These are phyloP conservation scores for Anableps anableps DNA, from an alignment of 2,797 vertebrate genomes.

Conservation along the genomic window DNA sequence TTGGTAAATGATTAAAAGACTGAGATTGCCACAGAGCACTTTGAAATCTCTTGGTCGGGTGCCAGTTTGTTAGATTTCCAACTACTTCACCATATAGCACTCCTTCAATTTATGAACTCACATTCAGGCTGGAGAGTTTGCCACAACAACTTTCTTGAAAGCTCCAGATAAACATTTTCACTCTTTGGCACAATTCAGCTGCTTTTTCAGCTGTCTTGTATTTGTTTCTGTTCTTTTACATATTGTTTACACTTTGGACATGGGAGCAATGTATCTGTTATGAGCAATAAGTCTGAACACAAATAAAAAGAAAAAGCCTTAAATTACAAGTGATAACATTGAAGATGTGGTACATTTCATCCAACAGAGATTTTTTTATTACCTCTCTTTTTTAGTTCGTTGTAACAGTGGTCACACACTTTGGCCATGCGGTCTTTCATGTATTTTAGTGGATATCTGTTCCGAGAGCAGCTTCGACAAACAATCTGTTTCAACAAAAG, in stretches of 20 bases:
- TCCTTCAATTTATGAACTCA: neutral
- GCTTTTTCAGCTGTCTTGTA: neutral
- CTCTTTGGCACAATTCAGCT: neutral
- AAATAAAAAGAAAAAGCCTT: neutral
- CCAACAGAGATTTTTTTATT: constrained; percentile 22
- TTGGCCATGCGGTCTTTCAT: constrained; percentile 94
- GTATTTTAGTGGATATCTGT: constrained; percentile 95
- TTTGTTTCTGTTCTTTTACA: neutral
- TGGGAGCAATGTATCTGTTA: neutral
- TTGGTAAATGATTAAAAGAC: neutral
- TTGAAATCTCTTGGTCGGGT: neutral
- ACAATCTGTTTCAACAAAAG: constrained; percentile 84
- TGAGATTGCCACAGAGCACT: neutral
- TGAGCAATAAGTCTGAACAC: neutral
- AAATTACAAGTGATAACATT: neutral
- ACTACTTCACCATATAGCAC: neutral
- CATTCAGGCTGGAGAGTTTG: neutral
- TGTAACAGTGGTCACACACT: constrained; percentile 94
- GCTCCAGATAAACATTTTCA: neutral
- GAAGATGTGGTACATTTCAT: neutral
- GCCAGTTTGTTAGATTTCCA: neutral
- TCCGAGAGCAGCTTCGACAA: constrained; percentile 93
- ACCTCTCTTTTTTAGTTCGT: constrained; percentile 90
- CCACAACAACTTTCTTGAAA: neutral
- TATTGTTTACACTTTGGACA: neutral